A percentile compares a stretch with the other conserved stretches of the same genome.
Conservation (phyloP, 2,797 vertebrate species). For the Odontamblyopus rebecca region DNA sequence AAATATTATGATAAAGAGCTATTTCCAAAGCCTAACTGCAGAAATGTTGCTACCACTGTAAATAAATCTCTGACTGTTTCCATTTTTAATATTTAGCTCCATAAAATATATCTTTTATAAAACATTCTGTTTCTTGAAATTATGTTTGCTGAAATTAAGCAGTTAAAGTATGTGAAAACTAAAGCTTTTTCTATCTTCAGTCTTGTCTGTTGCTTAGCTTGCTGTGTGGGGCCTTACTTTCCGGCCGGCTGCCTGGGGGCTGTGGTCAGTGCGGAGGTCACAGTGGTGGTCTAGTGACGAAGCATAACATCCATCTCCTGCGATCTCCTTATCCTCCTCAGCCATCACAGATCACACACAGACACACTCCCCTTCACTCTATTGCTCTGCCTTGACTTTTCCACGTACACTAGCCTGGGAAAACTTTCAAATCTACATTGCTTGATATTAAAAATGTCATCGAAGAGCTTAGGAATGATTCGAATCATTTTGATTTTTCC, state of each 20-base stretch:
- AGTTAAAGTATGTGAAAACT: not conserved
- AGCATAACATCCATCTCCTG: slow-evolving; percentile 64
- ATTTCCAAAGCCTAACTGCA: too few relatives aligned
- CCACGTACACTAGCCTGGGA: not conserved
- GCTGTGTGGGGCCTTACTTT: slow-evolving; percentile 64
- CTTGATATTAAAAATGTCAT: not conserved
- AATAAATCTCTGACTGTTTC: too few relatives aligned
- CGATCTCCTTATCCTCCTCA: slow-evolving; percentile 63
- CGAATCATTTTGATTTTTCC: not conserved
- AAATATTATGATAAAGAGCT: too few relatives aligned
- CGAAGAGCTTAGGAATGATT: not conserved
- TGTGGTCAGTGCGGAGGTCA: slow-evolving; percentile 68
- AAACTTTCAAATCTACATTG: not conserved
- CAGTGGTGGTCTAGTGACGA: slow-evolving; percentile 72
- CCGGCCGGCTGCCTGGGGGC: slow-evolving; percentile 63
- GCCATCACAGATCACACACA: slow-evolving; percentile 69
- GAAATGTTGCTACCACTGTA: too few relatives aligned
- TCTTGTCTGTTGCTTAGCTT: slow-evolving; percentile 17
- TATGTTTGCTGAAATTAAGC: not conserved
- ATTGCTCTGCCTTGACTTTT: slow-evolving; percentile 1
- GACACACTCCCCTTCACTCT: slow-evolving; percentile 50
- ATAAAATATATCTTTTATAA: not conserved
- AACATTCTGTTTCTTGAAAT: not conserved
- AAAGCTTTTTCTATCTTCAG: slow-evolving; percentile 14
- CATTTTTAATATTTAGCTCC: not conserved